Base-by-base conservation (phyloP, 2,113 vertebrate genomes). In the Apodemus sylvaticus region DNA sequence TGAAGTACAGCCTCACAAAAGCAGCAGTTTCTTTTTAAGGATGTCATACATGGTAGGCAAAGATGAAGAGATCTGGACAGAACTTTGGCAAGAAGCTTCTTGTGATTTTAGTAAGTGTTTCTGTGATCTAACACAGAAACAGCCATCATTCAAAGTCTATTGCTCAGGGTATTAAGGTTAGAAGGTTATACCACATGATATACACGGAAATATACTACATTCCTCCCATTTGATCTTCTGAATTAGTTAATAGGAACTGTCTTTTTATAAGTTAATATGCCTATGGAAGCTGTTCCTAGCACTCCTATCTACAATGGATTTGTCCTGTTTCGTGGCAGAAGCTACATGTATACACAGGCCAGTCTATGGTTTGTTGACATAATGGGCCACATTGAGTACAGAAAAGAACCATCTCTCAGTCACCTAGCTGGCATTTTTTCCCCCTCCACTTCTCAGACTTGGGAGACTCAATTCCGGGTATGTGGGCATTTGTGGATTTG, bases 1-100 rank as follows among this genome's bases (percentile, higher is more conserved):
- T 62, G 70, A 95, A 96, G 85, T 2, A 3, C 13, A 74, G 31
- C 31, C 68, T 91, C 93, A 77, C 42, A 70, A 83, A 97, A 95
- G 39, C 6, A 87, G 71, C 62, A 79, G 58, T 71, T 95, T 81
- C 77, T 82, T 86, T 73, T 89, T 62, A n/a, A 89, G 73, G 64
- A 82, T 62, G 34, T 76, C 89, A 64, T 68, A 91, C 7, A 55
- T 11, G 76, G 68, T 39, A 42, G 81, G 93, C 94, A 31, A 90
- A 89, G 13, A 93, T 60, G 45, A 94, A 89, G 86, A 82, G 45
- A n/a, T 60, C 83, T 48, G 29, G 64, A 66, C 64, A 73, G 73
- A 53, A 73, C 71, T 94, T 51, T 13, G 5, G 31, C 31, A 71
- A 39, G 53, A 64, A 92, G 45, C 13, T 7, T 92, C 39, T 74